These are phyloP conservation scores for Brachionus angularis DNA, from an alignment of 1,140 invertebrate species.

Conservation along the genomic window DNA sequence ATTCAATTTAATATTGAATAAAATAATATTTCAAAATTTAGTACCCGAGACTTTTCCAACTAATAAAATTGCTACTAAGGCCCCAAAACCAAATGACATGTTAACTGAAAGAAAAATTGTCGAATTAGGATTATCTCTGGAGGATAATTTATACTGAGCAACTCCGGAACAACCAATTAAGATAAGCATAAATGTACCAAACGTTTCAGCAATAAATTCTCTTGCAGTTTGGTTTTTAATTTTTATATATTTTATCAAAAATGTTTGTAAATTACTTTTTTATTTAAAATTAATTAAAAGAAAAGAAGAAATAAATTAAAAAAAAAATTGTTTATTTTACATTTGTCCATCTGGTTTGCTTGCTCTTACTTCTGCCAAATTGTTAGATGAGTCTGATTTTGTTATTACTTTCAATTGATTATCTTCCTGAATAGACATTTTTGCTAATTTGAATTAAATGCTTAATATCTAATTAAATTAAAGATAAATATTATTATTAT, in stretches of 20 bases:
- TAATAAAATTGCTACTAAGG: conserved; percentile 6
- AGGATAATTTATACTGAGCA: conserved; percentile 27
- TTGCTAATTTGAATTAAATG: too few relatives aligned
- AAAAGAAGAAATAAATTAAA: too few relatives aligned
- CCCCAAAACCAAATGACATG: conserved; percentile 30
- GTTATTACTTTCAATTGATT: too few relatives aligned
- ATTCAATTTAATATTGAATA: background rate
- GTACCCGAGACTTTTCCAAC: conserved; percentile 34
- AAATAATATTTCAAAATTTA: background rate
- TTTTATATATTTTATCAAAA: background rate
- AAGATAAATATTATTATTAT: too few relatives aligned
- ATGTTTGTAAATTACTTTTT: conserved; percentile 5
- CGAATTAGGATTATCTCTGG: background rate
- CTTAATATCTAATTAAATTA: too few relatives aligned
- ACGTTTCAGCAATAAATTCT: conserved; percentile 27
- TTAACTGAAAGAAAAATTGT: conserved; percentile 22
- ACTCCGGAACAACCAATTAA: conserved; percentile 14
- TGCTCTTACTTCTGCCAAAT: too few relatives aligned
- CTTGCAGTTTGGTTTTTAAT: background rate
- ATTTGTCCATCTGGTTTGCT: too few relatives aligned
- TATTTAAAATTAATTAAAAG: too few relatives aligned
- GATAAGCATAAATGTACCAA: conserved; percentile 25
- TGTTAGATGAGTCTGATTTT: too few relatives aligned
- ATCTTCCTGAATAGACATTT: too few relatives aligned
- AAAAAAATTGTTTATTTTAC: too few relatives aligned